Conservation (phyloP, 2,797 vertebrate genomes). For the Cossypha polioptera region DNA sequence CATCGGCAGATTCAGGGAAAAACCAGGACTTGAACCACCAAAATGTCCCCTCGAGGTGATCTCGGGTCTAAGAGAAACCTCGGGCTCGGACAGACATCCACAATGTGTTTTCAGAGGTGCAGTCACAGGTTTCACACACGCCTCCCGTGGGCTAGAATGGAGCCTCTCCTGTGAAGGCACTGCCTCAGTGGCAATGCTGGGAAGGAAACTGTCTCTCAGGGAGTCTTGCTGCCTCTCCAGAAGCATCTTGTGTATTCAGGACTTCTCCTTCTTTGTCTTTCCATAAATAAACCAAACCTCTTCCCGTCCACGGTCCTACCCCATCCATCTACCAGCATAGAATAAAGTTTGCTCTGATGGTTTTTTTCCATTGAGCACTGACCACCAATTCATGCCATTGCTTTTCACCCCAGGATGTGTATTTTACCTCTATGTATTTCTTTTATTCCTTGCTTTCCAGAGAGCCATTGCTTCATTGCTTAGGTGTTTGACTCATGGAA, state of each 20-base stretch:
- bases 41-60: too few species aligned
- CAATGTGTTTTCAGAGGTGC: not conserved
- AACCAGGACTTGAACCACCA: too few species aligned
- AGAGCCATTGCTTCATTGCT: not conserved
- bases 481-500: not conserved
- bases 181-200: not conserved
- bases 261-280: not conserved
- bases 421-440: not conserved
- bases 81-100: too few species aligned
- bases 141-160: fast-evolving
- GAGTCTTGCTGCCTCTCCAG: not conserved
- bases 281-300: not conserved
- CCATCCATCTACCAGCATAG: fast-evolving
- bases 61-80: too few species aligned
- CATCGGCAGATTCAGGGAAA: too few species aligned
- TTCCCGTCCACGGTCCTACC: fast-evolving
- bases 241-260: not conserved
- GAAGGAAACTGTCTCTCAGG: not conserved
- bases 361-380: not conserved
- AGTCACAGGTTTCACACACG: not conserved
- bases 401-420: not conserved
- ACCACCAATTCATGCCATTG: not conserved
- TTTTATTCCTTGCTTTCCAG: not conserved
- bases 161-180: not conserved
- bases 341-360: not conserved